These are phyloP conservation scores for Rhincodon typus DNA, from an alignment of 2,797 vertebrate genomes.

Conservation along the genomic window DNA sequence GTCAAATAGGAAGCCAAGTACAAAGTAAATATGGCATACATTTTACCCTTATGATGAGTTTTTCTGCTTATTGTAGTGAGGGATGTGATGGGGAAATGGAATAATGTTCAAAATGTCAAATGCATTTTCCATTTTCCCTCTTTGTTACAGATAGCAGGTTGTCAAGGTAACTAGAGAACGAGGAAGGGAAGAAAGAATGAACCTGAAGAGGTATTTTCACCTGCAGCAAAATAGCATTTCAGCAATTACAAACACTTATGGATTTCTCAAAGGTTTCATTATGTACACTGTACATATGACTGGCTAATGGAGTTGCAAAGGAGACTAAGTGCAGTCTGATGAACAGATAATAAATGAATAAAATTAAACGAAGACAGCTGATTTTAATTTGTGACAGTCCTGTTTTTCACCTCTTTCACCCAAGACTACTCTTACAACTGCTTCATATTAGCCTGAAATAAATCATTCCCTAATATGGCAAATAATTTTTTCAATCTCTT, in stretches of 20 bases:
- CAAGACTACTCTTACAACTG: background rate
- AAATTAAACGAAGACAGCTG: conserved; percentile 20
- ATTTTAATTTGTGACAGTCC: background rate
- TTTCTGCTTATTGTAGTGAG: background rate
- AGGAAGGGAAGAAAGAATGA: background rate
- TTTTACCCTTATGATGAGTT: background rate
- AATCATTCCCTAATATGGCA: background rate
- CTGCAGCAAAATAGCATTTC: background rate
- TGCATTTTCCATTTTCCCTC: background rate
- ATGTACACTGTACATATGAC: background rate
- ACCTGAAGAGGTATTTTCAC: background rate
- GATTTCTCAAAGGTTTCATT: background rate
- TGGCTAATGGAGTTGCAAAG: too few species aligned
- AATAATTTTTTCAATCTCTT: background rate
- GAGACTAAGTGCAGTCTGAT: background rate
- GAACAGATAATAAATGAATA: background rate
- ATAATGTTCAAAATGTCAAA: conserved; percentile 1
- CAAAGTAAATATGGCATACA: background rate
- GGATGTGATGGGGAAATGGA: background rate
- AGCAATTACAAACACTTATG: background rate
- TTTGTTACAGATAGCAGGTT: background rate
- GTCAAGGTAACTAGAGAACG: background rate
- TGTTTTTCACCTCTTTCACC: background rate
- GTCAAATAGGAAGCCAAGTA: background rate
- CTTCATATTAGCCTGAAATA: background rate